Evolutionary conservation across 2,888 invertebrate genomes (phyloP), one percentile per base, ranked within the genome.

Genomic region (Idaea dimidiata): DNA sequence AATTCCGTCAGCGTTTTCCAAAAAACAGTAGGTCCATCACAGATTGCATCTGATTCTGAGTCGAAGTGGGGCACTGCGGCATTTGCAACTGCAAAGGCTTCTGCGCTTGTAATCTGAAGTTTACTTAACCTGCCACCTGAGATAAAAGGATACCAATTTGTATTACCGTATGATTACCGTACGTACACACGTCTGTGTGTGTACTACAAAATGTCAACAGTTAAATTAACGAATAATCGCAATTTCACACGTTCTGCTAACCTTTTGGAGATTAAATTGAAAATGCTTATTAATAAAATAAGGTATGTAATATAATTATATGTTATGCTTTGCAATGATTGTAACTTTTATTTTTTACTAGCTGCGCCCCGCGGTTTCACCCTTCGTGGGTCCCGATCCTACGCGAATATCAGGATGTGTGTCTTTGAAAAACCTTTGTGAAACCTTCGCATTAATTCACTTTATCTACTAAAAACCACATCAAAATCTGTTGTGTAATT

Each of bases 41-140:
- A 77, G 74, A 77, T 77, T 76, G 79, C 80, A 81, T 80, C 79
- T 80, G 68, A 72, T 76, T 71, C 24, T 72, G 73, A 56, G 18
- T 67, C 67, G 77, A 85, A 83, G 75, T 84, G 76, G 82, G 79
- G 68, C 83, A 83, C 82, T 83, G 85, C 83, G 78, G 80, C 73
- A 76, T 77, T 81, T 71, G 72, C 75, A 74, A 75, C 77, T 78
- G 81, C 80, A 83, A 81, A 82, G 75, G 75, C 75, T 76, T 68
- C 72, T 73, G 70, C 72, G 72, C 72, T 76, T 76, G 76, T 83
- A 82, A 83, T 83, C 77, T 76, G 76, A 79, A 75, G 84, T 86
- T 86, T 86, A 73, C 81, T 81, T 86, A 83, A 81, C 83, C 83
- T 80, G 76, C 75, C 76, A 75, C 70, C 60, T 65, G 57, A 62